Evolutionary conservation across 2,888 invertebrate species (phyloP), one percentile per base, ranked within the genome.

Genomic region (Netelia melanura): DNA sequence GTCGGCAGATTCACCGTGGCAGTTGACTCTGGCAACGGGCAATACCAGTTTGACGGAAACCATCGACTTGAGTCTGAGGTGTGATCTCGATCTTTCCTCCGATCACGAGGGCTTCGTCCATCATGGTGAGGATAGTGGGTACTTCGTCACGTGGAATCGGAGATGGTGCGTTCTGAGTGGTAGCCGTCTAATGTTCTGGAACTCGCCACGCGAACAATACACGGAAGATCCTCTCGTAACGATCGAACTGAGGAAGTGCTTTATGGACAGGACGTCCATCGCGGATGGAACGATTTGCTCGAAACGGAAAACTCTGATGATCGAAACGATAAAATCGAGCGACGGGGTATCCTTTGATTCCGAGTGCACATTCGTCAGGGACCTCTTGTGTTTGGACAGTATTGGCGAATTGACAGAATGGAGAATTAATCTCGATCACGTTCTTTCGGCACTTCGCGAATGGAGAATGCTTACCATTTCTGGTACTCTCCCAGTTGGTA

Each of bases 121-220:
- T 62, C 92, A 95, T 14, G 94, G 95, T 11, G 93, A 94, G 71
- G 92, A 94, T 21, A 87, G 85, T 3, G 93, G 92, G 5, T 91
- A 93, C 2, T 89, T 91, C 0, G 92, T 94, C 23, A 91, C 92
- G 76, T 96, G 95, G 95, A 95, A 95, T 89, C 93, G 95, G 0
- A 93, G 94, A 75, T 96, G 95, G 95, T 95, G 95, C 88, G 93
- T 93, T 5, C 89, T 96, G 9, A 91, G 94, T 30, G 94, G 94
- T 0, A 91, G 94, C 14, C 88, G 89, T 0, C 86, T 96, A 1
- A 90, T 91, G 25, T 94, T 95, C 58, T 96, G 95, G 95, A 94
- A 94, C 72, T 94, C 95, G 89, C 95, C 95, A 0, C 90, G 93
- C 30, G 94, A 95, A 65, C 93, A 92, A 80, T 92, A 91, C 30